Conservation (phyloP, 1,140 invertebrate genomes). For the Proales similis region DNA sequence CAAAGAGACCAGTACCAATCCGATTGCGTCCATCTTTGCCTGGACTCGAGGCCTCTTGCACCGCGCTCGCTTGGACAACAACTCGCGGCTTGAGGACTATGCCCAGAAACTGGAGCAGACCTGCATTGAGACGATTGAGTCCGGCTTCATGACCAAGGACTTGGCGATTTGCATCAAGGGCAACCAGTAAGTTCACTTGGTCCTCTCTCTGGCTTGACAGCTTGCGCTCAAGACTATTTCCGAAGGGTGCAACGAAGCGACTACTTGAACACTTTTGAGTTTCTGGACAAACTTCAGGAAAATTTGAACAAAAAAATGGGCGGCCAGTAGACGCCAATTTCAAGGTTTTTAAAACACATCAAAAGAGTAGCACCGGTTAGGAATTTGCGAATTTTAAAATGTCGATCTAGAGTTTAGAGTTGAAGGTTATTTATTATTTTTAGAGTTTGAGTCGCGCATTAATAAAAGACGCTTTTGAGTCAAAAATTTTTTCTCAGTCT, state of each 20-base stretch:
- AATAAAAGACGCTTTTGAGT: too few relatives aligned
- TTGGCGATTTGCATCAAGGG: slow-evolving; percentile 95
- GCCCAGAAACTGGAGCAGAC: slow-evolving; percentile 75
- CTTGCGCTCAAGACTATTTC: slow-evolving; percentile 34
- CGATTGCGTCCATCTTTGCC: slow-evolving; percentile 96
- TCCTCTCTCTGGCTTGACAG: neutral
- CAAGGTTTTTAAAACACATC: too few relatives aligned
- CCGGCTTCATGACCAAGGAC: slow-evolving; percentile 95
- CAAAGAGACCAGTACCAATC: slow-evolving; percentile 93
- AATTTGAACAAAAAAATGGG: slow-evolving; percentile 68
- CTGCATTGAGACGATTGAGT: slow-evolving; percentile 86
- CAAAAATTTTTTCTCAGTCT: too few relatives aligned
- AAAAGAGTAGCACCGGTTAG: too few relatives aligned
- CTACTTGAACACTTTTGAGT: slow-evolving; percentile 94
- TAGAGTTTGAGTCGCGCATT: too few relatives aligned
- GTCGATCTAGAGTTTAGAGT: too few relatives aligned
- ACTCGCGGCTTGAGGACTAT: slow-evolving; percentile 67
- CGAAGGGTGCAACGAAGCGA: slow-evolving; percentile 67
- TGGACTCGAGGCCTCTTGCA: slow-evolving; percentile 87
- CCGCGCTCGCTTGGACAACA: slow-evolving; percentile 83
- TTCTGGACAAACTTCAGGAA: slow-evolving; percentile 87
- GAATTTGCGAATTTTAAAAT: too few relatives aligned
- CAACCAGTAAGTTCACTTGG: slow-evolving; percentile 1
- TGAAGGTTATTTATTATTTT: too few relatives aligned
- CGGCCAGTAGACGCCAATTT: too few relatives aligned